Conservation (phyloP, 2,797 vertebrate genomes). For the Premnoplex brunnescens region DNA sequence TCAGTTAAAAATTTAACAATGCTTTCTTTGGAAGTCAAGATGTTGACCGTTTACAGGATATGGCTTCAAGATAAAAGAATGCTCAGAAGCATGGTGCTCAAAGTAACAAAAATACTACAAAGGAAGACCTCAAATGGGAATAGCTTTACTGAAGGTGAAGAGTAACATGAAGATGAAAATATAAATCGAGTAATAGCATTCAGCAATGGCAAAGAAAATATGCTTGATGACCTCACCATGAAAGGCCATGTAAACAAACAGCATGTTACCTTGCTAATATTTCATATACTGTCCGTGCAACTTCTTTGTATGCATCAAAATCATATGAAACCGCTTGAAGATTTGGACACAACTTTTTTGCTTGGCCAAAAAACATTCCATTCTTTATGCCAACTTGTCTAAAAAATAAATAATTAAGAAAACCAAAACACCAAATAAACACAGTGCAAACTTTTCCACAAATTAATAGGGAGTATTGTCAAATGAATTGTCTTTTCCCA, state of each 20-base stretch:
- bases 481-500: not conserved
- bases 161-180: not conserved
- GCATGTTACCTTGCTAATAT: slow-evolving; percentile 87
- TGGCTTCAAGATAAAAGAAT: not conserved
- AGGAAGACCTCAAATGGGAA: not conserved
- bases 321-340: slow-evolving; percentile 92
- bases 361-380: slow-evolving; percentile 97
- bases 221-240: not conserved
- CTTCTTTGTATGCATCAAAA: slow-evolving; percentile 94
- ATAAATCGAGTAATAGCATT: rapidly evolving
- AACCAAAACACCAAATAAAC: not conserved
- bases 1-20: not conserved
- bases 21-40: not conserved
- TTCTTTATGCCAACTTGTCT: slow-evolving; percentile 94
- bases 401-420: slow-evolving; percentile 36
- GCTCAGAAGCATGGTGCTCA: not conserved
- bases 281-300: slow-evolving; percentile 90
- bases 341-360: slow-evolving; percentile 91
- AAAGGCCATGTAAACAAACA: not conserved
- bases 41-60: not conserved
- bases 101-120: not conserved
- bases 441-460: not conserved
- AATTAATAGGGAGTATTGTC: not conserved
- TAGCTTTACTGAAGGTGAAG: not conserved
- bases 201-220: not conserved